These are phyloP conservation scores for Panzeria rudis DNA, from an alignment of 2,888 invertebrate genomes.

Conservation along the genomic window DNA sequence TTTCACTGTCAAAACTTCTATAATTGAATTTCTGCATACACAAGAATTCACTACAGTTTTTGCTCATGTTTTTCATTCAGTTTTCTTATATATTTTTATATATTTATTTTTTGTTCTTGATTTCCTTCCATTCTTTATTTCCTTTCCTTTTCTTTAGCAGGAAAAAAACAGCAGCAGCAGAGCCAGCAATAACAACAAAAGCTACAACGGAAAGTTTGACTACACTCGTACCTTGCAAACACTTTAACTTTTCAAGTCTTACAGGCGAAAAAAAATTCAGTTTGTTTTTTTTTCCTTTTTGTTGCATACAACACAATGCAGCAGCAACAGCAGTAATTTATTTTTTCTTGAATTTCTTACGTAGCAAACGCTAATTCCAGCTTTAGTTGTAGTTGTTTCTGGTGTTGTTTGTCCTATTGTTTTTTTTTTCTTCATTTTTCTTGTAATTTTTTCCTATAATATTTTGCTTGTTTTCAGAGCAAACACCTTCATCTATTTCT, in stretches of 20 bases:
- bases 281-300: slow-evolving; percentile 7
- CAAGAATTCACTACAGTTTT: slow-evolving; percentile 59
- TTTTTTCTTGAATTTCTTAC: slow-evolving; percentile 37
- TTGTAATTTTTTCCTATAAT: not conserved
- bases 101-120: slow-evolving; percentile 42
- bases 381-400: slow-evolving; percentile 27
- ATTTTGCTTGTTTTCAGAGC: slow-evolving; percentile 47
- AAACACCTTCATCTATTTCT: slow-evolving; percentile 66
- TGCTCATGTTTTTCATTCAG: slow-evolving; percentile 23
- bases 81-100: slow-evolving; percentile 39
- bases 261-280: slow-evolving; percentile 3
- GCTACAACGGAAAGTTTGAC: slow-evolving; percentile 42
- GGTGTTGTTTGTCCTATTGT: slow-evolving; percentile 41
- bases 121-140: slow-evolving; percentile 55
- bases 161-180: not conserved
- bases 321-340: slow-evolving; percentile 35
- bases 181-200: slow-evolving; percentile 1
- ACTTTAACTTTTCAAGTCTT: slow-evolving; percentile 67
- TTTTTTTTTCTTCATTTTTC: not conserved
- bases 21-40: slow-evolving; percentile 74
- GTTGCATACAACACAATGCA: slow-evolving; percentile 23
- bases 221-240: slow-evolving; percentile 62
- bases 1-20: slow-evolving; percentile 75
- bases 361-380: slow-evolving; percentile 68
- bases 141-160: slow-evolving; percentile 53